Percentiles rank a stretch among this genome's conserved stretches.
Evolutionary conservation across 2,113 vertebrate genomes (phyloP).

Genomic region (Phrynosoma blainvillii): DNA sequence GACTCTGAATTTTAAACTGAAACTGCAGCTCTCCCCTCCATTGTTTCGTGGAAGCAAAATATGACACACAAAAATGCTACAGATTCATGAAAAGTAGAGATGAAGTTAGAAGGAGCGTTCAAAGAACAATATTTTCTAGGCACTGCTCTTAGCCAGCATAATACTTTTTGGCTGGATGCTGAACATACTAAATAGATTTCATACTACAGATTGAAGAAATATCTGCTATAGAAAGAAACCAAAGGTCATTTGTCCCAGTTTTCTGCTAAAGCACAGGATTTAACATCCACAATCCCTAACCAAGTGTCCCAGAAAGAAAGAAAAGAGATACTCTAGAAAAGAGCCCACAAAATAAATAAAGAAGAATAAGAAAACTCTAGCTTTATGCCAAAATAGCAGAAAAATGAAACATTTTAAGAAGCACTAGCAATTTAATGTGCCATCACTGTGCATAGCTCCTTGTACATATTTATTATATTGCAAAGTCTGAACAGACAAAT

Average conservation of each 20-base stretch:
- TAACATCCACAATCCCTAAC: neutral
- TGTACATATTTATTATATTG: neutral
- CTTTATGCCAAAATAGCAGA: neutral
- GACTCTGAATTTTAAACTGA: neutral
- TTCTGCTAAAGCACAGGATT: neutral
- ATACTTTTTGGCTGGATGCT: too few relatives aligned
- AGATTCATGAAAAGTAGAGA: too few relatives aligned
- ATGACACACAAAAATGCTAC: too few relatives aligned
- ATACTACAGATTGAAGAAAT: too few relatives aligned
- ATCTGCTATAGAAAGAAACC: neutral
- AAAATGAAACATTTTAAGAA: neutral
- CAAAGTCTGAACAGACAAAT: neutral
- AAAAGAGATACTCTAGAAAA: neutral
- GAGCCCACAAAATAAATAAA: neutral
- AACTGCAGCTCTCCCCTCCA: neutral
- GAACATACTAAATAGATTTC: too few relatives aligned
- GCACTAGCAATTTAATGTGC: neutral
- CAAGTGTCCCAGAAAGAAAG: neutral
- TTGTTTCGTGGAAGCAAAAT: neutral
- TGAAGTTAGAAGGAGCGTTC: too few relatives aligned
- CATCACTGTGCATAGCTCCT: neutral
- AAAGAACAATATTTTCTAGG: too few relatives aligned
- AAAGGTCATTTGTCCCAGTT: neutral
- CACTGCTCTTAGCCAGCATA: too few relatives aligned
- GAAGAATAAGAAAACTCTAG: neutral